Percentiles rank a stretch among this genome's conserved stretches.
Evolutionary conservation across 2,113 vertebrate species (phyloP).

Genomic region (Neolamprologus variostigma): DNA sequence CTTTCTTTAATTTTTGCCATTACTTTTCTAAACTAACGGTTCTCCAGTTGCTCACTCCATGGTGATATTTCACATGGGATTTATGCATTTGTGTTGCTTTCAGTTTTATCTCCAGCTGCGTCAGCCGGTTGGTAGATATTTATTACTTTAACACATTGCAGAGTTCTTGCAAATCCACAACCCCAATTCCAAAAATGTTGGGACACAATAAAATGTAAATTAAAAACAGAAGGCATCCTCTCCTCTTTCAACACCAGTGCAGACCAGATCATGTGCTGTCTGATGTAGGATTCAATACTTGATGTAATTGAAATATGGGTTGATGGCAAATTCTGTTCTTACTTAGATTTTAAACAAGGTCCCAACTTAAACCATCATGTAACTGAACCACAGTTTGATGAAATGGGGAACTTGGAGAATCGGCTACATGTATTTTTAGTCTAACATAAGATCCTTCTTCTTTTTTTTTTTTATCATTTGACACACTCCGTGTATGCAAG

Average conservation of each 20-base stretch:
- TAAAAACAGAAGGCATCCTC: background rate
- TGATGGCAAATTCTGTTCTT: background rate
- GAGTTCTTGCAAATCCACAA: background rate
- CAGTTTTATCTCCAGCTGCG: background rate
- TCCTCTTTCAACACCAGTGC: background rate
- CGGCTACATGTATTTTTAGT: background rate
- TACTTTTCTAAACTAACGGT: background rate
- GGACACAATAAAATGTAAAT: background rate
- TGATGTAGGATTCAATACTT: background rate
- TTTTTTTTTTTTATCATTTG: background rate
- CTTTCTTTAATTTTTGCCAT: background rate
- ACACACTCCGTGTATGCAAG: background rate
- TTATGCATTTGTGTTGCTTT: background rate
- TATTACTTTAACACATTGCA: background rate
- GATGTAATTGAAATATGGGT: background rate
- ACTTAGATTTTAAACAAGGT: background rate
- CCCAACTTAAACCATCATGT: background rate
- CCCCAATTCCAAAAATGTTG: background rate
- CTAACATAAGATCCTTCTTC: background rate
- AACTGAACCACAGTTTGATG: background rate
- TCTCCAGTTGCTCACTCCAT: background rate
- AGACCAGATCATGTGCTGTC: background rate
- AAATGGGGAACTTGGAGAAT: background rate
- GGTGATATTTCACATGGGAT: background rate
- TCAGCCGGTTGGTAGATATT: background rate